Percentiles rank a stretch among this genome's conserved stretches.
Conservation (phyloP, 2,797 vertebrate genomes). For the Notamacropus eugenii region DNA sequence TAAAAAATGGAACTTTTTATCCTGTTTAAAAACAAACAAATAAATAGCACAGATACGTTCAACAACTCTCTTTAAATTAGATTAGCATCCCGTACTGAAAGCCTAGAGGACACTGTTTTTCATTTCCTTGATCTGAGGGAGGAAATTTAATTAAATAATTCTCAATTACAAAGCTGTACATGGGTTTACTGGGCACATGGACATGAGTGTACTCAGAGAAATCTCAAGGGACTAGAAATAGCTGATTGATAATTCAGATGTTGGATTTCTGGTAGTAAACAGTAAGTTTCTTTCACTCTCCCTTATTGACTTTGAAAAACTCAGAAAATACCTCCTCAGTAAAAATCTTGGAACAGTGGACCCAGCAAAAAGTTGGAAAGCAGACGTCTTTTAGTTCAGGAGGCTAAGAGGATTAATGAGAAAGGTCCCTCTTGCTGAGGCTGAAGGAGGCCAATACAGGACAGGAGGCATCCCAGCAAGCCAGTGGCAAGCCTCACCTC, state of each 20-base stretch:
- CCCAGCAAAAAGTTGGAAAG: too few relatives aligned
- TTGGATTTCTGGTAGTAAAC: background rate
- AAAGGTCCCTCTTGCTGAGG: too few relatives aligned
- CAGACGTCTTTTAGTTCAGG: too few relatives aligned
- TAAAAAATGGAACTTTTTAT: constrained; percentile 6
- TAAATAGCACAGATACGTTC: background rate
- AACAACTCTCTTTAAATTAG: background rate
- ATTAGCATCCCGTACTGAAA: background rate
- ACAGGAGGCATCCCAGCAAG: too few relatives aligned
- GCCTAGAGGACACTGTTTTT: background rate
- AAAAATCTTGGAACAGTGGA: too few relatives aligned
- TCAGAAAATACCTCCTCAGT: too few relatives aligned
- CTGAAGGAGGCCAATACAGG: too few relatives aligned
- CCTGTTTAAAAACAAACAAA: background rate
- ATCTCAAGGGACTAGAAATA: background rate
- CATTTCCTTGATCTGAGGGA: background rate
- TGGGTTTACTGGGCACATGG: background rate
- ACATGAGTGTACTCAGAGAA: background rate
- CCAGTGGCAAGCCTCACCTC: too few relatives aligned
- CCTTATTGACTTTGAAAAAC: too few relatives aligned
- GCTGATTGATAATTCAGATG: background rate
- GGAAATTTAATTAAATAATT: background rate
- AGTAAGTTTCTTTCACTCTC: too few relatives aligned
- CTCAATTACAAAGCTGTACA: background rate
- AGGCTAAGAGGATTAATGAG: too few relatives aligned